Conservation (phyloP, 2,888 invertebrate genomes). For the Microctonus aethiopoides region DNA sequence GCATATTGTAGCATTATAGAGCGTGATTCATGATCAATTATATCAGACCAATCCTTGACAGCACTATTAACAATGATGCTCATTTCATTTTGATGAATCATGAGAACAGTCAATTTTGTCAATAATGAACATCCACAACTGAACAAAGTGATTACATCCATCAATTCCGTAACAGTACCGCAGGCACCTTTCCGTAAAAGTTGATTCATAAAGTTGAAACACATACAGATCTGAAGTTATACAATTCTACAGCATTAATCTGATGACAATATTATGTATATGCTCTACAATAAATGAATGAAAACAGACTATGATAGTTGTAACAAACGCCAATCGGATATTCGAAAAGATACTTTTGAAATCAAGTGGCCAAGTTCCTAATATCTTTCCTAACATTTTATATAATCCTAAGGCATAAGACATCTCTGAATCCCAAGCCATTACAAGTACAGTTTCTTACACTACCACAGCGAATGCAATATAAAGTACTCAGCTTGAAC, state of each 20-base stretch:
- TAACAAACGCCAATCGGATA: slow-evolving; percentile 15
- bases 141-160: neutral
- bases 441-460: neutral
- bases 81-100: slow-evolving; percentile 17
- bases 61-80: slow-evolving; percentile 13
- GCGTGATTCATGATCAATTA: neutral
- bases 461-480: too few relatives aligned
- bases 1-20: slow-evolving; percentile 22
- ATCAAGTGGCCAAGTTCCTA: slow-evolving; percentile 32
- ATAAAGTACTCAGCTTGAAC: too few relatives aligned
- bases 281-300: neutral
- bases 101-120: neutral
- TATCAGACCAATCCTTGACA: slow-evolving; percentile 26
- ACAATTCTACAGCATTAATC: neutral
- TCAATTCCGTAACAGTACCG: neutral
- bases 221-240: neutral
- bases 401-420: slow-evolving; percentile 33
- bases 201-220: neutral
- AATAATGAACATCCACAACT: neutral
- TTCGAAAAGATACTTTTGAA: neutral
- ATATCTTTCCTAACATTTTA: slow-evolving; percentile 13
- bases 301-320: slow-evolving; percentile 20
- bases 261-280: neutral
- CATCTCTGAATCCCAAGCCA: slow-evolving; percentile 27
- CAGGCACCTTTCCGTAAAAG: neutral